Conservation (phyloP, 2,113 vertebrate species). For the Leptobrachium leishanense region DNA sequence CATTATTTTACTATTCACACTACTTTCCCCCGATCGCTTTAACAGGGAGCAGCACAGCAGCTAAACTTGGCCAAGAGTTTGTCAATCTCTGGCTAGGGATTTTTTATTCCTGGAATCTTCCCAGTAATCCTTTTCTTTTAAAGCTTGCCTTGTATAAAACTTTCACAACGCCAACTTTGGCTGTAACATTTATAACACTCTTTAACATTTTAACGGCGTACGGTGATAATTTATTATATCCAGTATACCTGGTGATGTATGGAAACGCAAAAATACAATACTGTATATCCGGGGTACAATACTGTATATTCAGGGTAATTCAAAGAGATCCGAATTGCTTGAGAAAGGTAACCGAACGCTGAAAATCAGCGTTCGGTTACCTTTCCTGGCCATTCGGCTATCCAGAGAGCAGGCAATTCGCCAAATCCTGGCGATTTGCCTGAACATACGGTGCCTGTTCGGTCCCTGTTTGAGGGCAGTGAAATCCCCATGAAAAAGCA, state of each 20-base stretch:
- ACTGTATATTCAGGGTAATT: too few relatives aligned
- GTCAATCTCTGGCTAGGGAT: slow-evolving; percentile 15
- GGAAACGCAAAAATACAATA: not conserved
- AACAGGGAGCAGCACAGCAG: not conserved
- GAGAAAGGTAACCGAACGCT: too few relatives aligned
- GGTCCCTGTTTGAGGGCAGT: too few relatives aligned
- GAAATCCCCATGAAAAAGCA: too few relatives aligned
- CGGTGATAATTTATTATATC: slow-evolving; percentile 8
- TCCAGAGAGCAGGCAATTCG: too few relatives aligned
- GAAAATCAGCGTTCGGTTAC: too few relatives aligned
- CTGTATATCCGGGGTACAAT: too few relatives aligned
- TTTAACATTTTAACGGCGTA: slow-evolving; percentile 12
- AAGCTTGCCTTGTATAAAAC: not conserved
- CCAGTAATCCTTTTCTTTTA: slow-evolving; percentile 9
- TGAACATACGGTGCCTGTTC: too few relatives aligned
- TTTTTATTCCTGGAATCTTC: slow-evolving; percentile 11
- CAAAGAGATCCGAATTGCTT: too few relatives aligned
- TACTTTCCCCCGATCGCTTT: not conserved
- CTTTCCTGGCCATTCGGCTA: too few relatives aligned
- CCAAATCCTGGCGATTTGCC: too few relatives aligned
- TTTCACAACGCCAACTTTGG: slow-evolving; percentile 1
- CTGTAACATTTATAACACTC: slow-evolving; percentile 28
- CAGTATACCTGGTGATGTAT: not conserved
- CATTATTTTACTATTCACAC: not conserved
- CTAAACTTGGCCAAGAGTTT: not conserved